Evolutionary conservation across 2,113 vertebrate genomes (phyloP).

Genomic region (Gopherus flavomarginatus): DNA sequence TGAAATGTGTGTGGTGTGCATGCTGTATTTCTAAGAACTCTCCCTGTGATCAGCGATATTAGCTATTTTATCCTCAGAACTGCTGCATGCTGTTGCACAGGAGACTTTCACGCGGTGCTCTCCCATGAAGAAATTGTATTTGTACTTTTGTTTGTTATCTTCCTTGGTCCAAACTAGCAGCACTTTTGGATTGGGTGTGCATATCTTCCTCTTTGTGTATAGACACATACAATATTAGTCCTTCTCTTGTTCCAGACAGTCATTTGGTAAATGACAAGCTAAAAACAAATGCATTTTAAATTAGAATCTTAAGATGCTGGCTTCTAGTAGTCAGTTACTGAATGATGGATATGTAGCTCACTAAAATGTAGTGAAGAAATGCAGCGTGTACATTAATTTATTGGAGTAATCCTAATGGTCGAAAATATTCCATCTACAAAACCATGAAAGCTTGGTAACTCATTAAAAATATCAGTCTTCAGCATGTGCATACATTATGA

Average conservation of each 20-base stretch:
- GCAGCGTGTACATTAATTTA: not conserved
- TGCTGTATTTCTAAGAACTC: not conserved
- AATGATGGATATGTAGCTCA: not conserved
- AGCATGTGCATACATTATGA: not conserved
- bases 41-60: not conserved
- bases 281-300: not conserved
- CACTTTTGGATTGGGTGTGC: fast-evolving
- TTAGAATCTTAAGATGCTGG: not conserved
- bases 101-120: not conserved
- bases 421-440: not conserved
- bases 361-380: fast-evolving
- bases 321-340: not conserved
- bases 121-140: not conserved
- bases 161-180: not conserved
- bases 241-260: not conserved
- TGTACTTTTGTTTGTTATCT: not conserved
- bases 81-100: not conserved
- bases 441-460: not conserved
- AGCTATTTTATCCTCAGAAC: not conserved
- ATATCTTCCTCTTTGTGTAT: not conserved
- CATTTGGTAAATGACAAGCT: not conserved
- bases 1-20: not conserved
- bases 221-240: not conserved
- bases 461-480: not conserved
- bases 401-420: not conserved